Evolutionary conservation across 2,113 vertebrate species (phyloP), one percentile per base, ranked within the genome.

Genomic region (Tor tambroides): DNA sequence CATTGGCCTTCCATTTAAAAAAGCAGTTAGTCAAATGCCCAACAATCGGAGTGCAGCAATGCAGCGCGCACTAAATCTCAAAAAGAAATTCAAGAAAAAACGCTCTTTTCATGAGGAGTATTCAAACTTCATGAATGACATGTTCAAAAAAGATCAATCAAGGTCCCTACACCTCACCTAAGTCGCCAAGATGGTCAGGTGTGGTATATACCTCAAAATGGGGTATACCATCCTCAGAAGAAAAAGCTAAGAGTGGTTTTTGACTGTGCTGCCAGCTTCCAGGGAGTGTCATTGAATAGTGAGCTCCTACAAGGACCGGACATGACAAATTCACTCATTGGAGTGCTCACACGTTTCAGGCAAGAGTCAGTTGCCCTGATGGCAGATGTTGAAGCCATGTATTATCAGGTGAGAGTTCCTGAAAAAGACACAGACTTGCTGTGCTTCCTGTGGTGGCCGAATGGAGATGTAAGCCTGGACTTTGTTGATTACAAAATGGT

Each of bases 151-250:
- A 71, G 46, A 12, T 56, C 65, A 32, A 19, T 51, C 11, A 84
- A 54, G 11, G 23, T 84, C 23, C 6, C 17, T 23, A 32, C 2
- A 83, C 17, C 80, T 19, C 28, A 51, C 63, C 28, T 28, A 65
- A 30, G 12, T 65, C 0, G 1, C 2, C 41, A 49, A 49, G 63
- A 83, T 72, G 43, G 65, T 72, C 11, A 74, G 2, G 43, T 83
- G 43, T 83, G 59, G n/a, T 83, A 83, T 54, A 65, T 80, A 51
- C 46, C 85, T 51, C 61, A 85, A 21, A 51, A 63, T 17, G 49
- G 83, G 21, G 69, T 74, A 1, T n/a, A 75, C 23, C 6, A 71
- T 49, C 71, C 76, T 43, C 30, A 59, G 49, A 67, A 69, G 65
- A 67, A 83, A 8, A 80, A 71, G 7, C 61, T 8, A 4, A 46